Percentiles rank a stretch among this genome's conserved stretches.
Evolutionary conservation across 2,797 vertebrate genomes (phyloP).

Genomic region (Setipinna tenuifilis): DNA sequence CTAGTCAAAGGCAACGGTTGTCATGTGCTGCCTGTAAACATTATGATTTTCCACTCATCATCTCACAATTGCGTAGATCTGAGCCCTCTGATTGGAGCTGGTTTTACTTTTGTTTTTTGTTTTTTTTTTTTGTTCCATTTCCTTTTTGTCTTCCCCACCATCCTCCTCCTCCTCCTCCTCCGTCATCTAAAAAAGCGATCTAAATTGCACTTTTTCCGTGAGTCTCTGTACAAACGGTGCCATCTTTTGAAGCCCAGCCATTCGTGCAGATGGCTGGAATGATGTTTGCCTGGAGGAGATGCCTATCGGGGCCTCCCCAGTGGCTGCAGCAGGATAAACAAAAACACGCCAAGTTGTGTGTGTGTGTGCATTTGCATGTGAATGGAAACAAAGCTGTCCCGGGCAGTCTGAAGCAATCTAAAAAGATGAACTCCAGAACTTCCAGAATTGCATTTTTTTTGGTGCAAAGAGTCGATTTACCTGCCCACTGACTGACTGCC

Average conservation of each 20-base stretch:
- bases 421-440: background rate
- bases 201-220: slow-evolving; percentile 13
- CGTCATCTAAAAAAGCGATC: slow-evolving; percentile 24
- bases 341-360: slow-evolving; percentile 27
- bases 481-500: background rate
- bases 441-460: background rate
- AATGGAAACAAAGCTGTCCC: slow-evolving; percentile 37
- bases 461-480: background rate
- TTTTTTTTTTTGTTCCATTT: slow-evolving; percentile 29
- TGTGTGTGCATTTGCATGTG: slow-evolving; percentile 45
- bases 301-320: background rate
- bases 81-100: background rate
- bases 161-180: slow-evolving; percentile 7
- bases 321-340: slow-evolving; percentile 6
- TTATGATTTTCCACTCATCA: slow-evolving; percentile 10
- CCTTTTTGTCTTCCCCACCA: slow-evolving; percentile 5
- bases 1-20: slow-evolving; percentile 30
- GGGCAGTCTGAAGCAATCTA: slow-evolving; percentile 26
- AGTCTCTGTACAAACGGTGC: slow-evolving; percentile 35
- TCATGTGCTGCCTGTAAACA: slow-evolving; percentile 34
- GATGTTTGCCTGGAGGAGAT: slow-evolving; percentile 20
- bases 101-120: no score
- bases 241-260: slow-evolving; percentile 39
- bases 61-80: slow-evolving; percentile 20
- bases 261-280: slow-evolving; percentile 26